These are phyloP conservation scores for Drosophila eohydei DNA, from an alignment of 2,888 invertebrate species.

Conservation along the genomic window DNA sequence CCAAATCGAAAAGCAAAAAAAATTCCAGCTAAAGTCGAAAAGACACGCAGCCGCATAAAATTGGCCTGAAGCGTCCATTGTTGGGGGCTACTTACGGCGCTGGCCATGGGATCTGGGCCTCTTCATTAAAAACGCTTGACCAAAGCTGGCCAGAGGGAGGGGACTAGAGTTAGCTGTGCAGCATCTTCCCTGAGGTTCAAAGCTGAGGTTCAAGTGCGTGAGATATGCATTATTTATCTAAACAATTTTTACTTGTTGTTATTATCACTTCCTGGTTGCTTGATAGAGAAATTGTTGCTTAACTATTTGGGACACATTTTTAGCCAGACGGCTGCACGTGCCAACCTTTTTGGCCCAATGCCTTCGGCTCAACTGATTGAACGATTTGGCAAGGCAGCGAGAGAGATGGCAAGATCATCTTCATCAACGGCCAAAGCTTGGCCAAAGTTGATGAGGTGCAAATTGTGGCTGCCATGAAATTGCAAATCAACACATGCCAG, in stretches of 20 bases:
- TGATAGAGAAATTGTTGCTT: slow-evolving; percentile 58
- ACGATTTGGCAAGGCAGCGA: slow-evolving; percentile 61
- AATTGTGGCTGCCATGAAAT: slow-evolving; percentile 80
- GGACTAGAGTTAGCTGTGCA: slow-evolving; percentile 7
- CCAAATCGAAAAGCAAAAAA: slow-evolving; percentile 62
- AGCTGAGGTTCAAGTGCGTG: slow-evolving; percentile 75
- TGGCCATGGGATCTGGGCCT: slow-evolving; percentile 72
- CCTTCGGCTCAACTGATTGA: slow-evolving; percentile 63
- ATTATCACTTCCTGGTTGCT: slow-evolving; percentile 65
- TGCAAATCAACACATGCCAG: slow-evolving; percentile 69
- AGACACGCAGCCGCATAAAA: slow-evolving; percentile 70
- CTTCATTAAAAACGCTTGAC: slow-evolving; percentile 66
- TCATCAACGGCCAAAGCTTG: slow-evolving; percentile 1
- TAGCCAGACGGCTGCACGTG: slow-evolving; percentile 64
- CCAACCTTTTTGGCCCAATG: slow-evolving; percentile 64
- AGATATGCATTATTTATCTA: slow-evolving; percentile 84
- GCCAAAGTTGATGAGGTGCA: slow-evolving; percentile 68
- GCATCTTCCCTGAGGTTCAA: slow-evolving; percentile 33
- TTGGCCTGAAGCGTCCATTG: slow-evolving; percentile 57
- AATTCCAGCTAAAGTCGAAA: slow-evolving; percentile 12
- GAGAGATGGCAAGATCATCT: slow-evolving; percentile 66
- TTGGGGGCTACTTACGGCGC: slow-evolving; percentile 59
- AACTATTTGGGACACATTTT: slow-evolving; percentile 70
- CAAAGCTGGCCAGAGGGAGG: background rate
- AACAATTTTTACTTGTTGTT: slow-evolving; percentile 54